A percentile compares a stretch with the other conserved stretches of the same genome.
Evolutionary conservation across 2,797 vertebrate genomes (phyloP).

Genomic region (Decapterus maruadsi): DNA sequence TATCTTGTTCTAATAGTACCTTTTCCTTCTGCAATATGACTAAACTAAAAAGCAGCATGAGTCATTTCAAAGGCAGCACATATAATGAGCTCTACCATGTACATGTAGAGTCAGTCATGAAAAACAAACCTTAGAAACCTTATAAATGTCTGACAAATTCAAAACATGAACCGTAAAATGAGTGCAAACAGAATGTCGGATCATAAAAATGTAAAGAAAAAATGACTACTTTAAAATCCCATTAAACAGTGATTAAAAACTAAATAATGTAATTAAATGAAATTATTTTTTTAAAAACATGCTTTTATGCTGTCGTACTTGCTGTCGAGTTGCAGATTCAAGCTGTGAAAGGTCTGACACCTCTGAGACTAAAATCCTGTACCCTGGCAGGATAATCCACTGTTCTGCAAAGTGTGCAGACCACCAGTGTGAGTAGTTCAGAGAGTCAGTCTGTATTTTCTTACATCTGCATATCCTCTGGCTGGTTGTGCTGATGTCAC

Average conservation of each 20-base stretch:
- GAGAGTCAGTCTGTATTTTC: slow-evolving; percentile 4
- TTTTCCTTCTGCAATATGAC: slow-evolving; percentile 19
- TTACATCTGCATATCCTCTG: slow-evolving; percentile 17
- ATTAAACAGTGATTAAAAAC: neutral
- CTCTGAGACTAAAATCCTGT: slow-evolving; percentile 3
- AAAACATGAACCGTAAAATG: neutral
- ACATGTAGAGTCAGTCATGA: neutral
- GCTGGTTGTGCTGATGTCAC: slow-evolving; percentile 14
- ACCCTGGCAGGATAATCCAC: slow-evolving; percentile 18
- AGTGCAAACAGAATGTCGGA: neutral
- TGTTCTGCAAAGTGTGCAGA: slow-evolving; percentile 20
- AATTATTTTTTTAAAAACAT: neutral
- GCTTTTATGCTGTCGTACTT: neutral
- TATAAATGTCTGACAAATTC: neutral
- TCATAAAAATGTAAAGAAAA: neutral
- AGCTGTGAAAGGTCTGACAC: slow-evolving; percentile 1
- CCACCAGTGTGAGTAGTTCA: neutral
- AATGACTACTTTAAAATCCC: no score
- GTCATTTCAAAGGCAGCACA: slow-evolving; percentile 1
- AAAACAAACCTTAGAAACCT: neutral
- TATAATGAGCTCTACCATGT: neutral
- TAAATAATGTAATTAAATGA: neutral
- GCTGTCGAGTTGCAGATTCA: slow-evolving; percentile 11
- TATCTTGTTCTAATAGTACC: slow-evolving; percentile 29
- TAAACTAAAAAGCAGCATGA: slow-evolving; percentile 23